phyloP scores from a whole-genome alignment of 1,140 invertebrate species.

The Macrobrachium nipponense region DNA sequence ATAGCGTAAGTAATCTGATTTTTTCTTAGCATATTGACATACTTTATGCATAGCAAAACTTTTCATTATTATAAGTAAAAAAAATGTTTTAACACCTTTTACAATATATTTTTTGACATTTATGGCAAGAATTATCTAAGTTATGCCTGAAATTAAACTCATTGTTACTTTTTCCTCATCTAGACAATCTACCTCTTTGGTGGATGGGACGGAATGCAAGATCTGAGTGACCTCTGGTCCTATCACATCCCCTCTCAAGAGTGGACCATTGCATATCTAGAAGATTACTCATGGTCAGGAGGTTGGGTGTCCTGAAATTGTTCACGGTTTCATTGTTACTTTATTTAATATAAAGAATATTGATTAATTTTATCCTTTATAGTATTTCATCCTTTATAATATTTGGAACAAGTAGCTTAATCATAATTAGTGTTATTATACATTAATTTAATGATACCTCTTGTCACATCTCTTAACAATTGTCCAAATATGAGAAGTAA shows the following conservation, averaged over 20 bases:
- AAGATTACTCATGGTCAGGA: conserved; percentile 77
- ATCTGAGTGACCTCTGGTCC: conserved; percentile 85
- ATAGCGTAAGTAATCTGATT: too few species aligned
- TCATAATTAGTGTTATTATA: too few species aligned
- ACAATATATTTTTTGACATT: too few species aligned
- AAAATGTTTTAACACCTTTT: too few species aligned
- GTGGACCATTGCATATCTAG: conserved; percentile 82
- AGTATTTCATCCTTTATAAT: too few species aligned
- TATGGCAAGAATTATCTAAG: neutral
- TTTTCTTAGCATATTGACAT: too few species aligned
- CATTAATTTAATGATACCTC: neutral
- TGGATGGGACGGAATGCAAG: conserved; percentile 89
- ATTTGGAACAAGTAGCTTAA: too few species aligned
- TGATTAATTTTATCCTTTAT: too few species aligned
- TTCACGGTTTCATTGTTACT: neutral
- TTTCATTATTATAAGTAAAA: too few species aligned
- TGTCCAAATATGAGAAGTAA: too few species aligned
- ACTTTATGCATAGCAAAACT: too few species aligned
- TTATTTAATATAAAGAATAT: neutral
- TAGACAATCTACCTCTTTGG: conserved; percentile 87
- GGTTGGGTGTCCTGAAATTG: conserved; percentile 69
- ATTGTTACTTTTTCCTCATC: conserved; percentile 8
- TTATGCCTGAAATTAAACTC: neutral
- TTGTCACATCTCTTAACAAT: too few species aligned
- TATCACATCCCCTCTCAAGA: conserved; percentile 79